phyloP scores from a whole-genome alignment of 2,888 invertebrate genomes.

The Drosophila anceps region DNA sequence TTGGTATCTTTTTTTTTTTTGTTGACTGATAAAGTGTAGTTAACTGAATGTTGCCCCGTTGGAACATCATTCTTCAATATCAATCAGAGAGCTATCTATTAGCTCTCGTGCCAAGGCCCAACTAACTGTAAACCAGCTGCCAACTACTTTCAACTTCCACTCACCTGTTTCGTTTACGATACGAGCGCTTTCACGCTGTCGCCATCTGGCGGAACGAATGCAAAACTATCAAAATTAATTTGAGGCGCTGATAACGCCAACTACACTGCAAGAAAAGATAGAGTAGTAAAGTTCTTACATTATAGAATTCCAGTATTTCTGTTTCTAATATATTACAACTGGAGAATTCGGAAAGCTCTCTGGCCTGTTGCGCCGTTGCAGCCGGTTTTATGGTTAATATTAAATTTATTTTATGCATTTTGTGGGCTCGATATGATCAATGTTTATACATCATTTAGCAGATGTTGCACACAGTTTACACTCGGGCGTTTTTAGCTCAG shows the following conservation, averaged over 20 bases:
- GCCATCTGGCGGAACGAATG: slow-evolving; percentile 32
- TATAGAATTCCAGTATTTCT: not conserved
- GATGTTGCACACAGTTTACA: slow-evolving; percentile 24
- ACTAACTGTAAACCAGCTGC: slow-evolving; percentile 3
- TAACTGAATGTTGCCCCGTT: slow-evolving; percentile 19
- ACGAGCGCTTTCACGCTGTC: slow-evolving; percentile 1
- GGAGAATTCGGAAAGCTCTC: not conserved
- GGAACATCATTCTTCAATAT: slow-evolving; percentile 63
- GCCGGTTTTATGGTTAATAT: not conserved
- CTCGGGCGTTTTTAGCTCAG: slow-evolving; percentile 11
- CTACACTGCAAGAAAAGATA: slow-evolving; percentile 9
- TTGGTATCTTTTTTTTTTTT: slow-evolving; percentile 3
- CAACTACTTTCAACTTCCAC: slow-evolving; percentile 12
- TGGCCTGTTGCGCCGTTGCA: not conserved
- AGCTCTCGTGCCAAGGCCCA: slow-evolving; percentile 10
- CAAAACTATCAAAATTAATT: slow-evolving; percentile 2
- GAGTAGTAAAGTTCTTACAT: not conserved
- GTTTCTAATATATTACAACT: not conserved
- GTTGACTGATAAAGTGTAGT: slow-evolving; percentile 39
- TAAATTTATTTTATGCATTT: slow-evolving; percentile 20
- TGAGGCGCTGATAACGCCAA: slow-evolving; percentile 5
- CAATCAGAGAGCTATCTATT: slow-evolving; percentile 52
- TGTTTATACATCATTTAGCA: slow-evolving; percentile 6
- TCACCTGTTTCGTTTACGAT: slow-evolving; percentile 24
- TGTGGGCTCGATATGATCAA: slow-evolving; percentile 8